Evolutionary conservation across 2,888 invertebrate species (phyloP).

Genomic region (Helleia helle): DNA sequence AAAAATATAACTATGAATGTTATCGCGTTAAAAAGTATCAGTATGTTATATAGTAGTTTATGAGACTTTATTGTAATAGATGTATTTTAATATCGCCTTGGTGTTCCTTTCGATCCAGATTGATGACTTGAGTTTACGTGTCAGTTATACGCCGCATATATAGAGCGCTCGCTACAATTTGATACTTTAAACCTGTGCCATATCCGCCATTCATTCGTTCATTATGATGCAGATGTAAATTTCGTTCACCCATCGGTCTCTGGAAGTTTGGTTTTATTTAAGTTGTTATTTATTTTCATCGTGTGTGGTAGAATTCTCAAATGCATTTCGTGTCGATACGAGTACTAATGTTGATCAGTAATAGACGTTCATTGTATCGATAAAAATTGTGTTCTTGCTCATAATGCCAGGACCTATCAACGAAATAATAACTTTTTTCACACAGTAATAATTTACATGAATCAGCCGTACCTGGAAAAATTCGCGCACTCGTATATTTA

Average conservation of each 20-base stretch:
- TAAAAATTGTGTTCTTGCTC: slow-evolving; percentile 1
- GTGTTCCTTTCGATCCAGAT: not conserved
- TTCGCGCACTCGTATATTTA: too few species aligned
- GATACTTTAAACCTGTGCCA: slow-evolving; percentile 19
- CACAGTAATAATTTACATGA: not conserved
- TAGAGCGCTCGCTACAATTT: not conserved
- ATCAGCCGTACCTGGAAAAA: too few species aligned
- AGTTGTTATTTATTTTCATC: slow-evolving; percentile 20
- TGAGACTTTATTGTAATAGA: slow-evolving; percentile 24
- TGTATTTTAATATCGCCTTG: slow-evolving; percentile 4
- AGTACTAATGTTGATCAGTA: not conserved
- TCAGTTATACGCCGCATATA: not conserved
- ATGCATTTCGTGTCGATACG: slow-evolving; percentile 8
- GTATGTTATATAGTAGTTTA: slow-evolving; percentile 31
- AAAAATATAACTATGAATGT: slow-evolving; percentile 45
- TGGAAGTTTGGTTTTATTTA: slow-evolving; percentile 12
- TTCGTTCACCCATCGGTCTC: not conserved
- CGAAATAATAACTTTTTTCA: not conserved
- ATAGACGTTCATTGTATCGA: slow-evolving; percentile 4
- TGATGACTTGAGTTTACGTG: slow-evolving; percentile 8
- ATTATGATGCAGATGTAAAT: not conserved
- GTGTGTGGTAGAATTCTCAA: slow-evolving; percentile 4
- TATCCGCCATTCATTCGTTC: slow-evolving; percentile 17
- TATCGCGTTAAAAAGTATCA: slow-evolving; percentile 42
- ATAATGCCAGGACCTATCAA: not conserved